phyloP scores from a whole-genome alignment of 2,888 invertebrate species.

The Clistopyga incitator region DNA sequence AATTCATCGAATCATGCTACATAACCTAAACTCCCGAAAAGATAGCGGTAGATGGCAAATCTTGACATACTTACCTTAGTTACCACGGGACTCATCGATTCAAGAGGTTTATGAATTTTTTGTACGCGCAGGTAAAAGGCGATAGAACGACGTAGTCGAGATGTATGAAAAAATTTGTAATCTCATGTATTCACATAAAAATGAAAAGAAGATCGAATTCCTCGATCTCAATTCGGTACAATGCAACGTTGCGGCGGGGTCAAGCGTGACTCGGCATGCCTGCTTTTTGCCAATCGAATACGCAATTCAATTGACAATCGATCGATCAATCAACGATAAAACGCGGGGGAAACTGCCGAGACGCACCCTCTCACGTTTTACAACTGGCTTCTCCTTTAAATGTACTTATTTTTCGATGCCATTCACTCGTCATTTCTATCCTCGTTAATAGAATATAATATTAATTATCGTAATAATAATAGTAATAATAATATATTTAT shows the following conservation, averaged over 20 bases:
- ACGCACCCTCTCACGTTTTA: slow-evolving; percentile 41
- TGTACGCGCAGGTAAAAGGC: not conserved
- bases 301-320: slow-evolving; percentile 61
- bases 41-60: not conserved
- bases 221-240: slow-evolving; percentile 62
- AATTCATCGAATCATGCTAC: too few species aligned
- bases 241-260: slow-evolving; percentile 51
- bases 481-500: slow-evolving; percentile 65
- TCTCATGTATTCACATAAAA: slow-evolving; percentile 67
- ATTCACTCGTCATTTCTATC: slow-evolving; percentile 51
- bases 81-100: not conserved
- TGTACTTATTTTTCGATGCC: slow-evolving; percentile 36
- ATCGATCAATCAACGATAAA: slow-evolving; percentile 60
- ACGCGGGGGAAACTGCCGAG: slow-evolving; percentile 28
- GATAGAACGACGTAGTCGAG: not conserved
- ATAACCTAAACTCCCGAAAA: not conserved
- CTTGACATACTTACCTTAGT: not conserved
- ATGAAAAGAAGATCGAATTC: slow-evolving; percentile 59
- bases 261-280: slow-evolving; percentile 48
- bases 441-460: slow-evolving; percentile 30
- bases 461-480: slow-evolving; percentile 51
- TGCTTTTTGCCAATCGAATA: slow-evolving; percentile 56
- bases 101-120: not conserved
- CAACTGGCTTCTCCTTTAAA: slow-evolving; percentile 53
- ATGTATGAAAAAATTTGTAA: slow-evolving; percentile 61